These are phyloP conservation scores for Pluvianellus socialis DNA, from an alignment of 2,113 vertebrate genomes.

Conservation along the genomic window DNA sequence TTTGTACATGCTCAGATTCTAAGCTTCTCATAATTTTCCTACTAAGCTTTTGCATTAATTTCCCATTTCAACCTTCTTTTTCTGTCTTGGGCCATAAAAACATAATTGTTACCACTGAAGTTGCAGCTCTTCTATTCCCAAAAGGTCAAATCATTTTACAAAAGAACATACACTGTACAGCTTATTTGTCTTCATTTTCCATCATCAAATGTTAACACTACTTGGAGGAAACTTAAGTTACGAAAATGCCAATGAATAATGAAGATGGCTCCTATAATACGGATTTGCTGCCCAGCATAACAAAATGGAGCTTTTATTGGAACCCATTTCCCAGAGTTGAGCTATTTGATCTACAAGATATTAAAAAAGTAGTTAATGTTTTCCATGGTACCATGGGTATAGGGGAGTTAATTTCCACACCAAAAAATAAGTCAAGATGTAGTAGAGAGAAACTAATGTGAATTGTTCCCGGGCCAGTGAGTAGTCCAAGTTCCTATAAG, in stretches of 20 bases:
- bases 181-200: slow-evolving; percentile 46
- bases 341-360: not conserved
- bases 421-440: not conserved
- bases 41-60: slow-evolving; percentile 42
- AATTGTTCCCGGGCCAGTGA: not conserved
- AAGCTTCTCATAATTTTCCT: slow-evolving; percentile 10
- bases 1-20: not conserved
- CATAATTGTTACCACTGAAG: slow-evolving; percentile 44
- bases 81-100: slow-evolving; percentile 51
- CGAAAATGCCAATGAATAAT: slow-evolving; percentile 40
- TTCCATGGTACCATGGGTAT: not conserved
- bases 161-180: not conserved
- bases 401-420: not conserved
- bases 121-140: slow-evolving; percentile 16
- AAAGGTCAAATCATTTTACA: slow-evolving; percentile 21
- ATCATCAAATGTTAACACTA: slow-evolving; percentile 40
- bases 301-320: slow-evolving; percentile 6
- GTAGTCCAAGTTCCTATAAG: not conserved
- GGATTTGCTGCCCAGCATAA: not conserved
- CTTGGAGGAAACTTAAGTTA: slow-evolving; percentile 50
- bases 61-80: slow-evolving; percentile 50
- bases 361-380: not conserved
- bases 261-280: slow-evolving; percentile 11
- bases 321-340: not conserved
- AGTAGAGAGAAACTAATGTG: not conserved